Percentiles rank a stretch among this genome's conserved stretches.
Conservation (phyloP, 1,140 invertebrate genomes). For the Ceratitis capitata region DNA sequence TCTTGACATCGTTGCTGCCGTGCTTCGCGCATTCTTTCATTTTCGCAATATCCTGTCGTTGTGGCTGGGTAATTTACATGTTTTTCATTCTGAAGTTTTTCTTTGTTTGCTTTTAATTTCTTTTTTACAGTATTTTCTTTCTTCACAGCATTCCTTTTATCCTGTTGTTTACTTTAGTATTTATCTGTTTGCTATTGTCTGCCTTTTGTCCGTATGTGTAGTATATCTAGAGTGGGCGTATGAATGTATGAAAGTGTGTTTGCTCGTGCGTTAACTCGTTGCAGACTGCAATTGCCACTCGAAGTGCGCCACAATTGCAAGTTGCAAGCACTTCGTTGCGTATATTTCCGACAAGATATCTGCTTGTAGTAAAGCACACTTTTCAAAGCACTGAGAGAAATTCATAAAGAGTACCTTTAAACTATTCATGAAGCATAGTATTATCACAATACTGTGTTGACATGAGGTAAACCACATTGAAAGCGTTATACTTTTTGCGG, state of each 20-base stretch:
- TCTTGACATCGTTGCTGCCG: not conserved
- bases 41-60: conserved; percentile 17
- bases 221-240: not conserved
- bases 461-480: too few species aligned
- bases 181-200: not conserved
- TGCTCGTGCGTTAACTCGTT: conserved; percentile 25
- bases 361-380: too few species aligned
- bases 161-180: not conserved
- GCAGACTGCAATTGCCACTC: conserved; percentile 7
- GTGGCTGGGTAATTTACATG: conserved; percentile 36
- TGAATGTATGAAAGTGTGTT: not conserved
- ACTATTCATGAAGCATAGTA: too few species aligned
- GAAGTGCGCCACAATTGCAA: conserved; percentile 7
- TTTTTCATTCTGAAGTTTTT: not conserved
- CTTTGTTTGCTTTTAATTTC: not conserved
- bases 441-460: too few species aligned
- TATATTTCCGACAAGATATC: not conserved
- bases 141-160: not conserved
- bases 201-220: not conserved
- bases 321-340: not conserved
- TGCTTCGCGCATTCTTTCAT: not conserved
- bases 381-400: not conserved
- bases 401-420: too few species aligned
- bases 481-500: too few species aligned
- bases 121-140: not conserved